Evolutionary conservation across 2,113 vertebrate species (phyloP), one percentile per base, ranked within the genome.

Genomic region (Pogonocichla stellata): DNA sequence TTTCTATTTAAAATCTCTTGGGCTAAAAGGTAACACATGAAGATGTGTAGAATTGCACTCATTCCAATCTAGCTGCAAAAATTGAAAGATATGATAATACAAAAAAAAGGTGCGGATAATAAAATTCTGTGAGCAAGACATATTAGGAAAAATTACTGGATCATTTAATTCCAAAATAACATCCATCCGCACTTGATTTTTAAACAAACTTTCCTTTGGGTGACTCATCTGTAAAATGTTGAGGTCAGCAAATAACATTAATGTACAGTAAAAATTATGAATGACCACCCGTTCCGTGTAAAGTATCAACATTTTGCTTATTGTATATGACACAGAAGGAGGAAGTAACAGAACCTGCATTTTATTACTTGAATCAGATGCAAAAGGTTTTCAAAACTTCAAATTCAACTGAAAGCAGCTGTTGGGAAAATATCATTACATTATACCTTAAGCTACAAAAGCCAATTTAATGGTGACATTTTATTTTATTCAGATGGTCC

Each of bases 401-500:
- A 93, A 97, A 96, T 97, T 94, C 97, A 98, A 98, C 97, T 95
- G 95, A 98, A 98, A 98, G 97, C 98, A 98, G 97, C 97, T 98
- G 98, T 96, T 98, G 88, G 88, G 78, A 96, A 98, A 97, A 98
- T 96, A 97, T 97, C 97, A 97, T 98, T 98, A 97, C 95, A 94
- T 92, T 97, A 80, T 97, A 98, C 97, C 96, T 97, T 98, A 98
- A 98, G 97, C 97, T 98, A 97, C 96, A 97, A 97, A 97, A 97
- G 77, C 94, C 96, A 97, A 95, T 98, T 98, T 98, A 98, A 98
- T 98, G 97, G 97, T 97, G 97, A 98, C 89, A 96, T 97, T 98
- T 98, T 98, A 98, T 98, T 98, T 98, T 98, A 96, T 97, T 98
- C 97, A 98, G 96, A 98, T 98, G 98, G 97, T 96, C 77, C 96